Evolutionary conservation across 2,888 invertebrate species (phyloP).

Genomic region (Hecatera dysodea): DNA sequence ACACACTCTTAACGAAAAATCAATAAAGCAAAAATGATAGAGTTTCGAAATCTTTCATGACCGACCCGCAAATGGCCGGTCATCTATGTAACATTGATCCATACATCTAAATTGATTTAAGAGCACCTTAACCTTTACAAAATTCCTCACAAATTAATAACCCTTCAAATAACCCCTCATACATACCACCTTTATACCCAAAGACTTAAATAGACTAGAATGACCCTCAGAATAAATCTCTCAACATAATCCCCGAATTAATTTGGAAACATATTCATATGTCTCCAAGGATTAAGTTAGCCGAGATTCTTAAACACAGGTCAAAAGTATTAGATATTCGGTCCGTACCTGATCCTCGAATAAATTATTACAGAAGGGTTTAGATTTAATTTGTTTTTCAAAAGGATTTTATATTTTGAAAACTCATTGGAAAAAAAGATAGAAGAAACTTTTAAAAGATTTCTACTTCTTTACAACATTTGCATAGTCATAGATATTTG

Average conservation of each 20-base stretch:
- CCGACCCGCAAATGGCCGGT: no score
- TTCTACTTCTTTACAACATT: neutral
- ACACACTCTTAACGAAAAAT: no score
- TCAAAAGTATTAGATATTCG: conserved; percentile 59
- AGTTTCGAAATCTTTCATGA: no score
- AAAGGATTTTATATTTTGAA: conserved; percentile 18
- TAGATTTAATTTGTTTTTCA: conserved; percentile 40
- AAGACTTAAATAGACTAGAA: conserved; percentile 45
- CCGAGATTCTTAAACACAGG: conserved; percentile 60
- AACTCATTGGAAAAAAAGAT: no score
- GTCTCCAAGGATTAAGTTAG: conserved; percentile 60
- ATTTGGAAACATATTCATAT: conserved; percentile 68
- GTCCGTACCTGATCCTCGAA: conserved; percentile 41
- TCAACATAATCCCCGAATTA: conserved; percentile 64
- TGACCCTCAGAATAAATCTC: conserved; percentile 64
- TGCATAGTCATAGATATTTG: no score
- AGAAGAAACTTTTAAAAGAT: neutral
- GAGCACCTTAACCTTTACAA: neutral
- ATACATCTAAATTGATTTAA: conserved; percentile 9
- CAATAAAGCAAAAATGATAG: no score
- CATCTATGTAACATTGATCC: neutral
- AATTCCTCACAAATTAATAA: conserved; percentile 21
- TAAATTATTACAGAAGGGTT: conserved; percentile 54
- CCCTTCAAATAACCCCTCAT: conserved; percentile 18
- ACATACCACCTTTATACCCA: conserved; percentile 29